Base-by-base conservation (phyloP, 2,888 invertebrate genomes). In the Temnothorax rugatulus region DNA sequence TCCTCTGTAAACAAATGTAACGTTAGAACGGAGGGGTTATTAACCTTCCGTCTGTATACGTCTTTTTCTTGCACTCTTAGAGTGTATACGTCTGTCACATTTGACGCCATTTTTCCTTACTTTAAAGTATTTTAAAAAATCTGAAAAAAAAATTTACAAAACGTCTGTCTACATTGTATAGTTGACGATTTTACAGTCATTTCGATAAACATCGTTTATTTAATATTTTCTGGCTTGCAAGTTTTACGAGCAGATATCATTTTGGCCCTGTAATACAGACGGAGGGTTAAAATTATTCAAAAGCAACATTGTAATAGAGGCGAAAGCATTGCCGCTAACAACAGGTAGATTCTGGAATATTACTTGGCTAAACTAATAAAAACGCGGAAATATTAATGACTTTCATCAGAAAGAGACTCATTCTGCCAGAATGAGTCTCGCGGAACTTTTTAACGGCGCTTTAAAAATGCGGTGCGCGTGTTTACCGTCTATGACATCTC, bases 281-380 rank as follows among this genome's bases (percentile, higher is more conserved):
- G 29, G 29, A 29, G 29, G 29, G 29, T 29, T 29, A 73, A 47
- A 71, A 34, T 79, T 47, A 79, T 61, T 4, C 25, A 13, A 47
- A 38, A 57, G 29, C 29, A 11, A 54, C n/a, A 15, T 21, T 64
- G 38, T 50, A 38, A 52, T 21, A 54, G 41, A 54, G 29, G 54
- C 29, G 11, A 25, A 38, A 44, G 29, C 38, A 18, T 79, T 59
- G 71, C 38, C n/a, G 34, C 21, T 61, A 59, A 61, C 47, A 38
- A 59, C 41, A 41, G 73, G 38, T 54, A 54, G 76, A 29, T 29
- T 29, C 4, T 29, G 29, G 29, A 61, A 81, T 81, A 50, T 73
- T 81, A 81, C 73, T 59, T 38, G 59, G 47, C 13, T 71, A 25
- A 50, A 50, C 59, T 71, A 71, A 82, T 71, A 83, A 85, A 86